A percentile compares a stretch with the other conserved stretches of the same genome.
These are phyloP conservation scores for Amniataba percoides DNA, from an alignment of 2,797 vertebrate genomes.

Conservation along the genomic window DNA sequence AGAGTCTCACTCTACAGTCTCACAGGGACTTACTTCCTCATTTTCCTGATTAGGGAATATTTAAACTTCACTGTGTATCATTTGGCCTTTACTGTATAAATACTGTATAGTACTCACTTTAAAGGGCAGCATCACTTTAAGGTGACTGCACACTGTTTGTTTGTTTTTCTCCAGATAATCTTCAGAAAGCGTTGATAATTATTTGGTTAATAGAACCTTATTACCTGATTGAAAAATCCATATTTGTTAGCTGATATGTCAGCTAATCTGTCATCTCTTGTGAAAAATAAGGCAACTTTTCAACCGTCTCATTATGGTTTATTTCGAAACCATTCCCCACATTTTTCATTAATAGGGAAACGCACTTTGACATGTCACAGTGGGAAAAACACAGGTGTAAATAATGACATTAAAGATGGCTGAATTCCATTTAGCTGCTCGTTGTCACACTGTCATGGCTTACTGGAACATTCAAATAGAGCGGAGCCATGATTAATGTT, in stretches of 20 bases:
- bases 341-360: conserved; percentile 5
- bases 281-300: neutral
- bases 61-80: conserved; percentile 23
- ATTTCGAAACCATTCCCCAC: neutral
- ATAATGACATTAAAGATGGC: neutral
- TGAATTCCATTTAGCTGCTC: conserved; percentile 1
- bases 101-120: neutral
- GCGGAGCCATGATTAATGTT: neutral
- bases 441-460: neutral
- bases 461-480: neutral
- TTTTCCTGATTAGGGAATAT: conserved; percentile 56
- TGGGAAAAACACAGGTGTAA: neutral
- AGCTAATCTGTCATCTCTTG: neutral
- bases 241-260: neutral
- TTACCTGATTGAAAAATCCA: neutral
- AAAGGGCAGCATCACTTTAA: neutral
- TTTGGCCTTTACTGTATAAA: conserved; percentile 21
- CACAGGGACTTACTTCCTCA: conserved; percentile 32
- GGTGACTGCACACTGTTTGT: neutral
- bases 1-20: conserved; percentile 45
- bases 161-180: neutral
- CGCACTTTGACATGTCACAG: neutral
- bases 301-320: neutral
- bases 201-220: neutral
- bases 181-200: neutral